phyloP scores from a whole-genome alignment of 2,113 vertebrate genomes.

The Coregonus clupeaformis region DNA sequence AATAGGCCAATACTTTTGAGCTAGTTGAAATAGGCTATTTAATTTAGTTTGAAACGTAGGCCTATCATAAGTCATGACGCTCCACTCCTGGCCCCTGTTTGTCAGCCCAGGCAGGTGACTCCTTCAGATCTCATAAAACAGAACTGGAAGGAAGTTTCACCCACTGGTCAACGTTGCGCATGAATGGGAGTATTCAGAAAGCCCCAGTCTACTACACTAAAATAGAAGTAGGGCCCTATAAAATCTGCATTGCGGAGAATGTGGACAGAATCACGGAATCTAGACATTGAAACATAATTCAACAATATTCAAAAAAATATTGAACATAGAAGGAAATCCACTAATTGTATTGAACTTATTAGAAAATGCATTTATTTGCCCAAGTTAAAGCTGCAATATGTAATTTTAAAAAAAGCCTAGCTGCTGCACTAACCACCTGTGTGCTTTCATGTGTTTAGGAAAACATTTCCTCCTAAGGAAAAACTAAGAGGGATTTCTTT shows the following conservation, averaged over 20 bases:
- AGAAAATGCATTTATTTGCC: no score
- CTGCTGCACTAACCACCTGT: slow-evolving; percentile 14
- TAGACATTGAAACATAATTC: no score
- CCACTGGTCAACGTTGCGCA: background rate
- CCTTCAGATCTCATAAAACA: background rate
- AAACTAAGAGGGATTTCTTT: slow-evolving; percentile 31
- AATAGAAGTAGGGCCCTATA: background rate
- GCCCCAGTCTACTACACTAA: background rate
- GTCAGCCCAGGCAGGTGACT: no score
- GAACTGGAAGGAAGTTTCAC: background rate
- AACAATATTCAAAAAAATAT: no score
- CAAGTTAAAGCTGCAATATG: no score
- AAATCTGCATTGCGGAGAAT: no score
- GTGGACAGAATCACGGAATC: no score
- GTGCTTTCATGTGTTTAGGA: slow-evolving; percentile 27
- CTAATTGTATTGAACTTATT: no score
- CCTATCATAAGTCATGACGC: background rate
- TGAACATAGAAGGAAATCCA: no score
- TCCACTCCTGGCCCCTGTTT: background rate
- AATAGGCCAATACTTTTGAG: background rate
- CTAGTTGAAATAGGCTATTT: background rate
- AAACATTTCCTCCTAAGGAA: slow-evolving; percentile 47
- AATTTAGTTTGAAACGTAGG: background rate
- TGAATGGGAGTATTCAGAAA: background rate
- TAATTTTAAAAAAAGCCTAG: background rate